Evolutionary conservation across 1,140 invertebrate genomes (phyloP).

Genomic region (Pygmarrhopalites habei): DNA sequence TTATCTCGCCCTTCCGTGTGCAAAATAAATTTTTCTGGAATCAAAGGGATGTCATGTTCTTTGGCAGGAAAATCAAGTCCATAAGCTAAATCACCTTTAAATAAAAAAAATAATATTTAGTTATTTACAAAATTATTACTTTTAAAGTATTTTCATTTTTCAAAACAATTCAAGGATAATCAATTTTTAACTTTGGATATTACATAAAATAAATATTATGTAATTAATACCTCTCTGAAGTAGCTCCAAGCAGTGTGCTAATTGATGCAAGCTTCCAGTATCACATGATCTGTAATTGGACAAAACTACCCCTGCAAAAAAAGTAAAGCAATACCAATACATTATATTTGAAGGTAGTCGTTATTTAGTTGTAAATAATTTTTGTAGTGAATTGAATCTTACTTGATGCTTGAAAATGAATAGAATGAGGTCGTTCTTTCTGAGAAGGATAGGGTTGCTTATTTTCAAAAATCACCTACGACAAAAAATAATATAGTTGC

Average conservation of each 20-base stretch:
- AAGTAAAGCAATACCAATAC: neutral
- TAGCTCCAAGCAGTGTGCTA: slow-evolving; percentile 63
- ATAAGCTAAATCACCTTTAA: slow-evolving; percentile 58
- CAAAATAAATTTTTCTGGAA: slow-evolving; percentile 66
- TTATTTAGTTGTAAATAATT: neutral
- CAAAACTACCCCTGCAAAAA: slow-evolving; percentile 46
- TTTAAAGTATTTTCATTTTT: no score
- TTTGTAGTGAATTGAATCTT: slow-evolving; percentile 42
- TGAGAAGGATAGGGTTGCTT: slow-evolving; percentile 61
- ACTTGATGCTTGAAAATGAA: slow-evolving; percentile 73
- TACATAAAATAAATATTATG: no score
- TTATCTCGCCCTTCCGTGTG: slow-evolving; percentile 52
- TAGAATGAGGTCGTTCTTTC: slow-evolving; percentile 67
- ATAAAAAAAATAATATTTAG: no score
- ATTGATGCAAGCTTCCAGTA: slow-evolving; percentile 56
- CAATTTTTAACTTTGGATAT: no score
- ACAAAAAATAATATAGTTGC: slow-evolving; percentile 43
- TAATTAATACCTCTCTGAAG: slow-evolving; percentile 59
- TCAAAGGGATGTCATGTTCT: slow-evolving; percentile 55
- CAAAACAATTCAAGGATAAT: no score
- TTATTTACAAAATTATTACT: no score
- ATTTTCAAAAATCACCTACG: slow-evolving; percentile 63
- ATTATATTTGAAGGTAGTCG: neutral
- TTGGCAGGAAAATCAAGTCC: slow-evolving; percentile 63
- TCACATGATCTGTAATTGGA: slow-evolving; percentile 70